Base-by-base conservation (phyloP, 1,140 invertebrate genomes). In the Mycetomoellerius zeteki region DNA sequence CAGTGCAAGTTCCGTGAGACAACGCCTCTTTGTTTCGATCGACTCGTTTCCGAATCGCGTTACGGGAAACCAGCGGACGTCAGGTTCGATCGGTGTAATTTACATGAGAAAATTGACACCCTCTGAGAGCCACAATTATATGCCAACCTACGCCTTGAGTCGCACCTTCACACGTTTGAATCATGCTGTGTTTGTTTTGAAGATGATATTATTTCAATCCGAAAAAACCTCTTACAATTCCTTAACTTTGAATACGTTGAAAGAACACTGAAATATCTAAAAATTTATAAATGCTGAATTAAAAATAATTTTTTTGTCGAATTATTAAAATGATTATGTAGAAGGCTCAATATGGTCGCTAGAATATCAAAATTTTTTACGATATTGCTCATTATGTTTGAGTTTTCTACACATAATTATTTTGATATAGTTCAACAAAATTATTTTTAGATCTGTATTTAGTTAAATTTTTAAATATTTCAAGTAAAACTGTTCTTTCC, bases 81-180 rank as follows among this genome's bases (percentile, higher is more conserved):
- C 37, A 16, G 7, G 7, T 37, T 21, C 16, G 47, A 78, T 78
- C 43, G 47, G 30, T 71, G 64, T 71, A 81, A 81, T 81, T 71
- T 81, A 54, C 64, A 56, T 37, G 47, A 14, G n/a, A 81, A 81
- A 81, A 81, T 81, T 81, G 77, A 81, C 62, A 80, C 62, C 30
- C 6, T 64, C 56, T 6, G 21, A 81, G 16, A 47, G 8, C 8
- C 14, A 19, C 43, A 80, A 80, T 52, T 62, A 21, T 67, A 16
- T 16, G 43, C 12, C 76, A 24, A 54, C 73, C 73, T 43, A 76
- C 56, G 21, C 56, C n/a, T 43, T n/a, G 33, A 19, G 16, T 67
- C 30, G 10, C 21, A 2, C 14, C 16, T 69, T 52, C 27, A 21
- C 21, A 37, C 6, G 4, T 77, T 12, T 12, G 58, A 67, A n/a